A percentile compares a stretch with the other conserved stretches of the same genome.
These are phyloP conservation scores for Galerucella nymphaeae DNA, from an alignment of 2,888 invertebrate genomes.

Conservation along the genomic window DNA sequence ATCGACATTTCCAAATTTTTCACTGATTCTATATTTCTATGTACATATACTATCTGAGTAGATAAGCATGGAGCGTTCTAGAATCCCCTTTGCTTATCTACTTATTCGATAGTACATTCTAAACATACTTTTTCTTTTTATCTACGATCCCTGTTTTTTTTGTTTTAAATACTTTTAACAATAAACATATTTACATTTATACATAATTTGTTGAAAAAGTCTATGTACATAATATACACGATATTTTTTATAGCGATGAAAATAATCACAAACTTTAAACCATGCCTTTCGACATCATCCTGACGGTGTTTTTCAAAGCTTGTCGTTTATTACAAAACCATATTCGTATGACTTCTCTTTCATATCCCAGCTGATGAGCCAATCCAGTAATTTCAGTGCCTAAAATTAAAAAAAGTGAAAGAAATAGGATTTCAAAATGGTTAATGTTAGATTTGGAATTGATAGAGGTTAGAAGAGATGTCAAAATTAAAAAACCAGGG, in stretches of 20 bases:
- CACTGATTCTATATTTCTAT: no score
- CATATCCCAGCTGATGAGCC: constrained; percentile 95
- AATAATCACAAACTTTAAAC: constrained; percentile 67
- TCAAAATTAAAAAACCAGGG: no score
- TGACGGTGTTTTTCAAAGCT: constrained; percentile 96
- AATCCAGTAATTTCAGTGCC: constrained; percentile 97
- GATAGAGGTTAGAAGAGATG: no score
- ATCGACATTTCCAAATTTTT: no score
- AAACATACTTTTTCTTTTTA: not conserved
- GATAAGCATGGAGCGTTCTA: no score
- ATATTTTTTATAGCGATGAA: not conserved
- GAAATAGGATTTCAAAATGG: no score
- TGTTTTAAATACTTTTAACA: not conserved
- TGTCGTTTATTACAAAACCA: constrained; percentile 99
- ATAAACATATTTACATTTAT: constrained; percentile 19
- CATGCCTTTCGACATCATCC: constrained; percentile 92
- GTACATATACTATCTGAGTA: no score
- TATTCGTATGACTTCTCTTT: constrained; percentile 96
- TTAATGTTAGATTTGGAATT: no score
- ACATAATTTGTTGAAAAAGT: constrained; percentile 14
- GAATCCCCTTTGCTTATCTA: no score
- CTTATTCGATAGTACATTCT: not conserved
- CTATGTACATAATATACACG: not conserved
- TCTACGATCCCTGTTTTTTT: constrained; percentile 7
- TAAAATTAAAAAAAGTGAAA: constrained; percentile 63